Base-by-base conservation (phyloP, 2,797 vertebrate genomes). In the Enteromius thamalakanensis region DNA sequence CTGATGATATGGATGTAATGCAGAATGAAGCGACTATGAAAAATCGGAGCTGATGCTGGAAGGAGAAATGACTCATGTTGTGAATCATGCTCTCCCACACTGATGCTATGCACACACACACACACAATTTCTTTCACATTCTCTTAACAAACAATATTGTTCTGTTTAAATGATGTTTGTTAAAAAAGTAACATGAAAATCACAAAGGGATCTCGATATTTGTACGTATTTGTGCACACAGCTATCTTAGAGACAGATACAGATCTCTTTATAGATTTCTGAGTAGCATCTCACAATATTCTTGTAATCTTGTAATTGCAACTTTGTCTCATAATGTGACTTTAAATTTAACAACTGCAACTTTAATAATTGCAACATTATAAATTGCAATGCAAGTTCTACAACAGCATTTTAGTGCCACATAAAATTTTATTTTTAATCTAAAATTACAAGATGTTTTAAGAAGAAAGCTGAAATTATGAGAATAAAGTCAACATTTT, bases 61-160 rank as follows among this genome's bases (percentile, higher is more conserved):
- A 89, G 89, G 86, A 93, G 88, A 87, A 90, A 89, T 94, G 93
- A 95, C 86, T 95, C 91, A 93, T 91, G 91, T 88, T 84, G 88
- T 94, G 92, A 95, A 92, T 95, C 93, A 93, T 81, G 87, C 86
- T 91, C 91, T 91, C 93, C 93, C 91, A 93, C 92, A 65, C 76
- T 86, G 65, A 77, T 53, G 82, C 76, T 76, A 74, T 14, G 53
- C 64, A 76, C 87, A 75, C 77, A 88, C 88, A 88, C 88, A 85
- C 86, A 86, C 77, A 42, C 84, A 62, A 76, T 51, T 68, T 68
- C 47, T 75, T 58, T 75, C 62, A 82, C 23, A 51, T 51, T 21
- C 64, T 62, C 77, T 85, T 77, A 6, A n/a, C 26, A 45, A 80
- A 55, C 67, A 62, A 34, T 49, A 9, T 60, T 60, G 60, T 47